Conservation (phyloP, 2,797 vertebrate species). For the Gymnothorax reevesii region DNA sequence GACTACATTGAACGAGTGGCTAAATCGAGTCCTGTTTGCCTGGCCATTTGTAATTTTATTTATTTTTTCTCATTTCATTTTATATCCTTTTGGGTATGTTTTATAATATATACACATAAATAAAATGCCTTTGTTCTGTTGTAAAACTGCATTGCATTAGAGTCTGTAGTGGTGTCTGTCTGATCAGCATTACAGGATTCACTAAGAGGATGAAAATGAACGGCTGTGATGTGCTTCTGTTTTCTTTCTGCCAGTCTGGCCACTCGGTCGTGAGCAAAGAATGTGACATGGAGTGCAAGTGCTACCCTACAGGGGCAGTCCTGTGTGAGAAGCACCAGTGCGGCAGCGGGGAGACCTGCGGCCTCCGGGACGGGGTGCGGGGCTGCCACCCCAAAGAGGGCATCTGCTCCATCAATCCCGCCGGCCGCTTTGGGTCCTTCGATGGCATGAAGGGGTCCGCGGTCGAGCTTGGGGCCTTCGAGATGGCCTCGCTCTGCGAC, state of each 20-base stretch:
- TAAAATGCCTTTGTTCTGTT: too few species aligned
- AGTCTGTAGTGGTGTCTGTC: too few species aligned
- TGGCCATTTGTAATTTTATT: not conserved
- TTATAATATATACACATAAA: too few species aligned
- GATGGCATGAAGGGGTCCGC: slow-evolving; percentile 61
- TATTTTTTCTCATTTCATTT: too few species aligned
- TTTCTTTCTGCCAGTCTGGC: slow-evolving; percentile 60
- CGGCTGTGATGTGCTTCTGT: not conserved
- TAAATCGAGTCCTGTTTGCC: not conserved
- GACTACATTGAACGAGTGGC: not conserved
- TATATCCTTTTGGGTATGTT: too few species aligned
- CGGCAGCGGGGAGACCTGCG: slow-evolving; percentile 51
- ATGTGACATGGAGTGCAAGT: slow-evolving; percentile 69
- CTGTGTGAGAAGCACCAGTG: slow-evolving; percentile 64
- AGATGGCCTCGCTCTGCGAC: slow-evolving; percentile 67
- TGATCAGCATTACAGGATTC: too few species aligned
- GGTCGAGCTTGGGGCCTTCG: slow-evolving; percentile 58
- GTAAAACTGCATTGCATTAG: too few species aligned
- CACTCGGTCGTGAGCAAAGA: slow-evolving; percentile 58
- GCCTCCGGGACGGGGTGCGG: slow-evolving; percentile 56
- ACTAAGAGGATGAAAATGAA: not conserved
- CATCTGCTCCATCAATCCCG: slow-evolving; percentile 60
- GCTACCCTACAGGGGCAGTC: slow-evolving; percentile 58
- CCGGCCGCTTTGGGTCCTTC: slow-evolving; percentile 65
- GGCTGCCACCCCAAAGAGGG: slow-evolving; percentile 59